These are phyloP conservation scores for Aegithalos caudatus DNA, from an alignment of 2,113 vertebrate species.

Conservation along the genomic window DNA sequence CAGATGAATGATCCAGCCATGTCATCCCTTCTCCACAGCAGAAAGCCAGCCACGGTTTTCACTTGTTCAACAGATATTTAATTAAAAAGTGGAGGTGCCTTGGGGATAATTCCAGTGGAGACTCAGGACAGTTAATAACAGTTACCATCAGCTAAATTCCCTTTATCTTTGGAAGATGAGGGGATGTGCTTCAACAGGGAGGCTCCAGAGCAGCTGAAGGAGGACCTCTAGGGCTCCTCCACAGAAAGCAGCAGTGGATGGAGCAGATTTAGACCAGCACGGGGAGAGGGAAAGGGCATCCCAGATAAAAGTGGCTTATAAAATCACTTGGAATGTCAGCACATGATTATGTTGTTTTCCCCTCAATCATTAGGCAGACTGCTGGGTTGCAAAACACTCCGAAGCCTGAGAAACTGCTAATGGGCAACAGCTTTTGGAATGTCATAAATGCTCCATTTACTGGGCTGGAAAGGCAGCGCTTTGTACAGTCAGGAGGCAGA, in stretches of 20 bases:
- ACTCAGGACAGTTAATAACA: not conserved
- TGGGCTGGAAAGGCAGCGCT: not conserved
- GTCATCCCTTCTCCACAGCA: not conserved
- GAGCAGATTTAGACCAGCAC: not conserved
- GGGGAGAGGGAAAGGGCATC: not conserved
- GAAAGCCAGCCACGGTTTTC: not conserved
- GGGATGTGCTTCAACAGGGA: rapidly evolving
- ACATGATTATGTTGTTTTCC: constrained; percentile 66
- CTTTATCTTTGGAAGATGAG: not conserved
- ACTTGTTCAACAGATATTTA: not conserved
- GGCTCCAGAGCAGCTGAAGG: not conserved
- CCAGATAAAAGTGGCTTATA: constrained; percentile 57
- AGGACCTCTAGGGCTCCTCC: not conserved
- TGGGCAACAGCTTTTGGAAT: constrained; percentile 64
- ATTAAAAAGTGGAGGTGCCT: not conserved
- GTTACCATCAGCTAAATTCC: not conserved
- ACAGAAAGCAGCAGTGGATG: not conserved
- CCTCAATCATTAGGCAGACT: constrained; percentile 51
- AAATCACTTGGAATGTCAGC: constrained; percentile 62
- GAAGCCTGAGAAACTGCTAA: constrained; percentile 62
- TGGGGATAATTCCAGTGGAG: not conserved
- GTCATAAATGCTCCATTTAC: constrained; percentile 37
- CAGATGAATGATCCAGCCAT: not conserved
- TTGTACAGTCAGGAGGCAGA: constrained; percentile 29
- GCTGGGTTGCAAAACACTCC: constrained; percentile 56